Evolutionary conservation across 2,888 invertebrate species (phyloP), one percentile per base, ranked within the genome.

Genomic region (Netelia fuscicornis): DNA sequence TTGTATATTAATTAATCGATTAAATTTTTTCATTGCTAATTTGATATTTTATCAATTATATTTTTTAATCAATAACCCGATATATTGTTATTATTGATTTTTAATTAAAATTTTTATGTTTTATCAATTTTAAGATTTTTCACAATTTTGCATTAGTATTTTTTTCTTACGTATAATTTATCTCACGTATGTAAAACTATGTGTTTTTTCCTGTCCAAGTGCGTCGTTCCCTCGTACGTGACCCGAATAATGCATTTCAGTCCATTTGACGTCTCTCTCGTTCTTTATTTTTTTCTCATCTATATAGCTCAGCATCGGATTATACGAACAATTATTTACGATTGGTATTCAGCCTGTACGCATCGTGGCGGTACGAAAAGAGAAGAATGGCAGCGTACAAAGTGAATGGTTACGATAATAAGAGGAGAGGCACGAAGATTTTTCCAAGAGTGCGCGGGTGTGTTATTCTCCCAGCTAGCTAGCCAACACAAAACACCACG

Each of bases 301-400:
- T n/a, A 37, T 48, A 11, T 42, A 37, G 3, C 58, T 60, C 64
- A 25, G 13, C 58, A 58, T 48, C 72, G 44, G 68, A 56, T 68
- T 58, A 71, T 60, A 62, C 70, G 54, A 64, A 79, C 74, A 83
- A 83, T 83, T 75, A 75, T 79, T 75, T 54, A 42, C 68, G 48
- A 79, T 83, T 83, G 64, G 79, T 79, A 83, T 83, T 83, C 83
- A 83, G 30, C 64, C 65, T 48, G 54, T 60, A 37, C 72, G 67
- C 62, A 62, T 42, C 42, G 62, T 68, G n/a, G 77, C 42, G 79
- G 13, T 62, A 42, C 17, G 37, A 60, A 68, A n/a, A n/a, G 44
- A 65, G 56, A 58, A 81, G 54, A 60, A 54, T 67, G 30, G 25
- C 11, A 20, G 68, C 42, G 42, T 17, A 58, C n/a, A 58, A 23